These are phyloP conservation scores for Scartelaos histophorus DNA, from an alignment of 2,113 vertebrate genomes.

Conservation along the genomic window DNA sequence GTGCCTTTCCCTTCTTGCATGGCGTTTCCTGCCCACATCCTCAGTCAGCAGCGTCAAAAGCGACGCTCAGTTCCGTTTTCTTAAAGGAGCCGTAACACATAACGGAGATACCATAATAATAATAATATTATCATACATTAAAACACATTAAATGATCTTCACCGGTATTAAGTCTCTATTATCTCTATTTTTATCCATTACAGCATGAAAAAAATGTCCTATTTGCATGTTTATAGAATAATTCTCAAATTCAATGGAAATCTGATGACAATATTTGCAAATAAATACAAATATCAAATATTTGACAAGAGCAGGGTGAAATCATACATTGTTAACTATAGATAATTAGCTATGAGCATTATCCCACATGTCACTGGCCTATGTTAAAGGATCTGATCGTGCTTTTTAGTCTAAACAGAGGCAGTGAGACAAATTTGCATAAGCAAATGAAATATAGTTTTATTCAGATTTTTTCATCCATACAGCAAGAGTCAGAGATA, in stretches of 20 bases:
- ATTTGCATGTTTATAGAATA: too few relatives aligned
- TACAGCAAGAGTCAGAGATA: conserved; percentile 99
- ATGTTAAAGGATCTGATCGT: not conserved
- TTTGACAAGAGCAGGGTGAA: too few relatives aligned
- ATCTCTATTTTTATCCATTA: too few relatives aligned
- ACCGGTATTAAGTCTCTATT: too few relatives aligned
- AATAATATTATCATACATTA: not conserved
- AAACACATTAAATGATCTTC: too few relatives aligned
- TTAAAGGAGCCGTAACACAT: conserved; percentile 71
- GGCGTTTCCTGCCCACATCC: conserved; percentile 78
- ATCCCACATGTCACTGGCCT: conserved; percentile 10
- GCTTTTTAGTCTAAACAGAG: not conserved
- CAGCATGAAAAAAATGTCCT: too few relatives aligned
- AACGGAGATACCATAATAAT: not conserved
- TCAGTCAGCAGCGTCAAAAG: conserved; percentile 61
- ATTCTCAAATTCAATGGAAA: too few relatives aligned
- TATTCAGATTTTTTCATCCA: conserved; percentile 77
- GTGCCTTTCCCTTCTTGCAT: conserved; percentile 51
- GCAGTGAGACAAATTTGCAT: conserved; percentile 64
- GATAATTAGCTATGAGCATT: conserved; percentile 18
- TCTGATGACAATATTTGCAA: too few relatives aligned
- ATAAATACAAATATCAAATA: too few relatives aligned
- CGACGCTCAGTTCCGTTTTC: conserved; percentile 65
- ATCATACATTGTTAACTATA: not conserved
- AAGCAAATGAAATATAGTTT: conserved; percentile 98